Base-by-base conservation (phyloP, 2,797 vertebrate species). In the Lacerta agilis region DNA sequence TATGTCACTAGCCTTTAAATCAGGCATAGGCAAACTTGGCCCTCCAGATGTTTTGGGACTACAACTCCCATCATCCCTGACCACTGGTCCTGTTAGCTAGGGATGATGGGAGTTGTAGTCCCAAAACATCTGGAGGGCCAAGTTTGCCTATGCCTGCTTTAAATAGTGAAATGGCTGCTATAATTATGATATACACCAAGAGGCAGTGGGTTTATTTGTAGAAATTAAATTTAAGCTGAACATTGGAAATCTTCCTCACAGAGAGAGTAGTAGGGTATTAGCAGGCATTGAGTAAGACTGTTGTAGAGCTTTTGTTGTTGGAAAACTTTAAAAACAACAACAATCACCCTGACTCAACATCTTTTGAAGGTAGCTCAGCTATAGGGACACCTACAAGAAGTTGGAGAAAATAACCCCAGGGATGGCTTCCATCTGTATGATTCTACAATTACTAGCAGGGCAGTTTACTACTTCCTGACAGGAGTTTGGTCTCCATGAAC, bases 381-480 rank as follows among this genome's bases (percentile, higher is more conserved):
- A 85, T 43, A 66, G 8, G 41, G 82, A 80, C 72, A 18, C 38
- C 49, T 78, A 61, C 36, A 80, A 77, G 41, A 61, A 4, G 20
- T 38, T 85, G 33, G 71, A 41, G 2, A 81, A 88, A 81, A 76
- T n/a, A 85, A 89, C 33, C 69, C 58, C 41, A 66, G 55, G 61
- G 72, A 25, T 85, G 9, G 33, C 43, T 81, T 85, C 83, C 78
- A 89, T 41, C 36, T 33, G n/a, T 89, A 76, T 23, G 58, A 81
- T 58, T 66, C 88, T 86, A 77, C 83, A 76, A 71, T 86, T 86
- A 86, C 55, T 86, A 41, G 45, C 41, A 27, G 36, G 73, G 64
- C 84, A 81, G 23, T 71, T 87, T 93, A 89, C 55, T 91, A 6
- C 75, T 58, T 94, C 80, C 36, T 82, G 64, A 76, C 71, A 88